These are phyloP conservation scores for Dorcus hopei DNA, from an alignment of 2,888 invertebrate genomes.

Conservation along the genomic window DNA sequence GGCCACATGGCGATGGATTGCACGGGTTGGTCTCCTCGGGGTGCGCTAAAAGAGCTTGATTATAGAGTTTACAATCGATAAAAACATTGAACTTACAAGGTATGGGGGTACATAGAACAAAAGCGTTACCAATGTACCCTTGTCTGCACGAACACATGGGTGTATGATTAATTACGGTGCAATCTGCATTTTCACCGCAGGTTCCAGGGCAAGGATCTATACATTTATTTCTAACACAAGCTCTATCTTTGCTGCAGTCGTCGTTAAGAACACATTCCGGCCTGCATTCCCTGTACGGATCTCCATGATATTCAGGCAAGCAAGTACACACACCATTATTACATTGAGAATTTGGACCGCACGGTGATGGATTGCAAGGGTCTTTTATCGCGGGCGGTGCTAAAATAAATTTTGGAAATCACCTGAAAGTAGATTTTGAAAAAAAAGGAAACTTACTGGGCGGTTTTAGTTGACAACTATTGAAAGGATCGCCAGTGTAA, in stretches of 20 bases:
- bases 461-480: slow-evolving; percentile 47
- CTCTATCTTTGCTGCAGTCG: slow-evolving; percentile 72
- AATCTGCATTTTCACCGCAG: slow-evolving; percentile 74
- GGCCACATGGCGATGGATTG: slow-evolving; percentile 63
- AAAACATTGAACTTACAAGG: slow-evolving; percentile 23
- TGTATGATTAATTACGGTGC: slow-evolving; percentile 73
- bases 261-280: slow-evolving; percentile 79
- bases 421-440: neutral
- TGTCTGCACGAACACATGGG: slow-evolving; percentile 57
- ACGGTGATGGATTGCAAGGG: slow-evolving; percentile 66
- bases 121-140: slow-evolving; percentile 68
- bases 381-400: slow-evolving; percentile 41
- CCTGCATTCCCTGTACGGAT: slow-evolving; percentile 73
- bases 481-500: slow-evolving; percentile 59
- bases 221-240: slow-evolving; percentile 78
- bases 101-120: slow-evolving; percentile 58
- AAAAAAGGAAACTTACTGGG: slow-evolving; percentile 24
- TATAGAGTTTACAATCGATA: too few relatives aligned
- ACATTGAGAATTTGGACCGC: slow-evolving; percentile 75
- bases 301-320: slow-evolving; percentile 71
- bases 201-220: slow-evolving; percentile 80
- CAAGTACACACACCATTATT: slow-evolving; percentile 73
- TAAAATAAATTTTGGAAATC: slow-evolving; percentile 13
- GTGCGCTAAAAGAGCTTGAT: too few relatives aligned
- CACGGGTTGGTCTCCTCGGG: slow-evolving; percentile 52